phyloP scores from a whole-genome alignment of 2,113 vertebrate species.

The Dipodomys ordii region DNA sequence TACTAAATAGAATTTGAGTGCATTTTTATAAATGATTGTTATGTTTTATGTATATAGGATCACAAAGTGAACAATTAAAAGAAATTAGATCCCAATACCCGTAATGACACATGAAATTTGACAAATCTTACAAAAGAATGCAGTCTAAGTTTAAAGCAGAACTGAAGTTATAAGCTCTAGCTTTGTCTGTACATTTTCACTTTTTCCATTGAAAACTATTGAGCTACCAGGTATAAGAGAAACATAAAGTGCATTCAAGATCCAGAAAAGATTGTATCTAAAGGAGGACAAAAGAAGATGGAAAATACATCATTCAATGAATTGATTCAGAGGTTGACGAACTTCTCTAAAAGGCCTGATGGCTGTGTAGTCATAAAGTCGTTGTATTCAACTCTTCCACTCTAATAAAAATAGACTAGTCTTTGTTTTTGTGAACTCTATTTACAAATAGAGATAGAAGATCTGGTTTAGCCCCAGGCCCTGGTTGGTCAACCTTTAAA shows the following conservation, averaged over 20 bases:
- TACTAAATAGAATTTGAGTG: conserved; percentile 35
- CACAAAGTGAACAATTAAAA: conserved; percentile 19
- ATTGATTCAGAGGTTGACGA: conserved; percentile 16
- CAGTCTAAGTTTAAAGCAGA: conserved; percentile 16
- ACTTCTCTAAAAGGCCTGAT: neutral
- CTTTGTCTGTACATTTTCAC: neutral
- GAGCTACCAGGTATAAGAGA: neutral
- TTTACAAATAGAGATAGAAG: neutral
- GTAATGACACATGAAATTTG: conserved; percentile 18
- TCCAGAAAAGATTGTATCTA: conserved; percentile 10
- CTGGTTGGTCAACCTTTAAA: neutral
- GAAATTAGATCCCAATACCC: neutral
- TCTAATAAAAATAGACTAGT: neutral
- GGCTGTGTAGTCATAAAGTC: neutral
- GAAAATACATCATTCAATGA: neutral
- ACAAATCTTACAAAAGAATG: conserved; percentile 22
- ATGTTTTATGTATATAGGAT: neutral
- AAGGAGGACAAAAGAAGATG: conserved; percentile 42
- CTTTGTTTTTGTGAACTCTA: conserved; percentile 1
- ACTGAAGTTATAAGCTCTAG: neutral
- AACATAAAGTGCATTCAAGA: neutral
- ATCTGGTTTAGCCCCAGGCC: neutral
- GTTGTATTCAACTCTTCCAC: neutral
- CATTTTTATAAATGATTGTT: conserved; percentile 10
- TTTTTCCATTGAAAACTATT: conserved; percentile 35